Base-by-base conservation (phyloP, 2,888 invertebrate genomes). In the Xanthia icteritia region DNA sequence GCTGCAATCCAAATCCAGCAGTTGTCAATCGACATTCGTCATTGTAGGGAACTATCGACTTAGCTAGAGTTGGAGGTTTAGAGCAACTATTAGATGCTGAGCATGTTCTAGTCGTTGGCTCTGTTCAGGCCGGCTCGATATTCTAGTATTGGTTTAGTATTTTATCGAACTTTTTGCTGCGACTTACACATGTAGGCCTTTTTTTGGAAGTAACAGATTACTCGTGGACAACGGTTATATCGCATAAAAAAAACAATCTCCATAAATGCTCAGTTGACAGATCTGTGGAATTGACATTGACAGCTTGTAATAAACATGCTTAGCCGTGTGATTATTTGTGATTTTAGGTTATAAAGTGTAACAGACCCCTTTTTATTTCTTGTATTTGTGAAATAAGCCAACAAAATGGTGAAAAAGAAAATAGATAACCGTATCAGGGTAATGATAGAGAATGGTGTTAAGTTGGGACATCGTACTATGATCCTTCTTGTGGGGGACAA, bases 381-480 rank as follows among this genome's bases (percentile, higher is more conserved):
- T 81, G 66, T 70, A 54, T 69, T 66, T 64, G 54, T 51, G 11
- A 77, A 77, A 36, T 79, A 86, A 82, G 65, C 27, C 64, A 65
- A 76, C 39, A 97, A 97, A 93, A 99, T 99, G 98, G 98, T 98
- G 63, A 97, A 98, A 88, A 99, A 99, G 95, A 99, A 99, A 96
- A 98, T 99, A 90, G 99, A 99, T 94, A 99, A 99, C 93, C 97
- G 99, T 74, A 98, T 99, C 82, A 97, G 99, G 69, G 98, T 99
- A 39, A 97, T 99, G 96, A 99, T 99, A 91, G 99, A 99, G 96
- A 99, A 99, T 98, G 99, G 99, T 48, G 99, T 99, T 67, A 97
- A 98, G 91, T 93, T 98, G 71, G 98, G 98, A 2, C 99, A 99
- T 92, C 97, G 99, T 75, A 99, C 99, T 5, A 97, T 99, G 98